Evolutionary conservation across 1,140 invertebrate genomes (phyloP).

Genomic region (Drosophila santomea): DNA sequence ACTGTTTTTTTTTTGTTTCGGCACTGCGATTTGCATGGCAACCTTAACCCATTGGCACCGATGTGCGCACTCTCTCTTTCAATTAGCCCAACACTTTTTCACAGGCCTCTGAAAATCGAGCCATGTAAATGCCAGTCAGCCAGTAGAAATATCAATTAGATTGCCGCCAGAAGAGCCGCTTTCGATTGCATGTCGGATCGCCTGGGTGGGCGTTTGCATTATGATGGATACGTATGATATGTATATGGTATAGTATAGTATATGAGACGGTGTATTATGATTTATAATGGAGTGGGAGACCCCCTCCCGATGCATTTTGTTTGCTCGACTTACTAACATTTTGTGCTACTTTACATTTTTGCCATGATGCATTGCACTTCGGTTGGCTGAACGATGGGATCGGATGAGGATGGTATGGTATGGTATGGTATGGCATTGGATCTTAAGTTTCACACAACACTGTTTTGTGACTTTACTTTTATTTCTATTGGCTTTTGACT

Average conservation of each 20-base stretch:
- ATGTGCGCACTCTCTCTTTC: conserved; percentile 63
- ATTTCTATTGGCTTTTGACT: conserved; percentile 29
- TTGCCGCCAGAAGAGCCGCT: conserved; percentile 26
- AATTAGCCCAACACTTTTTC: conserved; percentile 39
- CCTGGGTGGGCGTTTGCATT: neutral
- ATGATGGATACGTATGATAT: neutral
- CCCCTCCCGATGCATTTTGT: conserved; percentile 30
- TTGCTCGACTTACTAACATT: conserved; percentile 51
- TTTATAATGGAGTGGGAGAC: neutral
- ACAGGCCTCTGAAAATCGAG: conserved; percentile 12
- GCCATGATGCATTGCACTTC: conserved; percentile 1
- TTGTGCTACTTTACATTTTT: conserved; percentile 68
- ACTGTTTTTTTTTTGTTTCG: conserved; percentile 5
- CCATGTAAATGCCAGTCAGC: conserved; percentile 28
- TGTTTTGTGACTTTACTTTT: conserved; percentile 2
- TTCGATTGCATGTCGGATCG: conserved; percentile 46
- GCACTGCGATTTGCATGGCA: conserved; percentile 58
- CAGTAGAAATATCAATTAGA: conserved; percentile 76
- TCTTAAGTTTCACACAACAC: conserved; percentile 58
- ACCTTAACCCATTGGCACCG: conserved; percentile 78
- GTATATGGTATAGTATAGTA: neutral
- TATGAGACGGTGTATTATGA: too few relatives aligned
- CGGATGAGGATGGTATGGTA: neutral
- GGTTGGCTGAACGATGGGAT: neutral
- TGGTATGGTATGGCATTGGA: neutral